Evolutionary conservation across 2,113 vertebrate species (phyloP).

Genomic region (Lota lota): DNA sequence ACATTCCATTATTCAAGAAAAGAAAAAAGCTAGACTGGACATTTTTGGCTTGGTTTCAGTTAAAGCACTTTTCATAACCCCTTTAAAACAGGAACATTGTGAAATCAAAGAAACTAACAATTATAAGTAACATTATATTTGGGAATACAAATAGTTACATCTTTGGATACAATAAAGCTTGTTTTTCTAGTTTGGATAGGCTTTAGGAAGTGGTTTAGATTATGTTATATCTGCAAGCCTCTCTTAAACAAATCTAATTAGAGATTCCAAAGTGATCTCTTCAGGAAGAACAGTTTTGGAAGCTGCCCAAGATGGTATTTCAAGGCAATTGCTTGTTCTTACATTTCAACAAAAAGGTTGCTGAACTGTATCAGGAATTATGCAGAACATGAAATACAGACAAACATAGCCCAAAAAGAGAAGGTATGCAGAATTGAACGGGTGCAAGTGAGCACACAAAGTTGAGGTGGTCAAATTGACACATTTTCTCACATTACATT

Average conservation of each 20-base stretch:
- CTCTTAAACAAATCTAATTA: not conserved
- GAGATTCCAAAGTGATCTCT: slow-evolving; percentile 1
- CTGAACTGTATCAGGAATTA: not conserved
- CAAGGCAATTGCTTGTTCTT: not conserved
- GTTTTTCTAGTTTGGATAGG: slow-evolving; percentile 68
- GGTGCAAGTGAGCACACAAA: slow-evolving; percentile 8
- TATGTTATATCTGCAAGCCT: not conserved
- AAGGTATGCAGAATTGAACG: not conserved
- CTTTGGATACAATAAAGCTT: slow-evolving; percentile 75
- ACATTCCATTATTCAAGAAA: slow-evolving; percentile 13
- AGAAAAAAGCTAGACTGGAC: slow-evolving; percentile 21
- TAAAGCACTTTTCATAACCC: slow-evolving; percentile 62
- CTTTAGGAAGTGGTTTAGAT: slow-evolving; percentile 22
- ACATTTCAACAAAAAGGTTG: not conserved
- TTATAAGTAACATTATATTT: slow-evolving; percentile 36
- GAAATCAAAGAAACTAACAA: slow-evolving; percentile 27
- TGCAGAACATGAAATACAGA: not conserved
- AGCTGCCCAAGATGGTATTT: not conserved
- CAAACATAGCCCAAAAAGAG: not conserved
- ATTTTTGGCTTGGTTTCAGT: slow-evolving; percentile 57
- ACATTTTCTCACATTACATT: slow-evolving; percentile 9
- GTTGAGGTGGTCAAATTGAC: not conserved
- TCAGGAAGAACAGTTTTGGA: not conserved
- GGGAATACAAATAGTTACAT: slow-evolving; percentile 67
- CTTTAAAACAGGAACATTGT: slow-evolving; percentile 47